phyloP scores from a whole-genome alignment of 2,888 invertebrate genomes.

The Trypoxylon attenuatum region DNA sequence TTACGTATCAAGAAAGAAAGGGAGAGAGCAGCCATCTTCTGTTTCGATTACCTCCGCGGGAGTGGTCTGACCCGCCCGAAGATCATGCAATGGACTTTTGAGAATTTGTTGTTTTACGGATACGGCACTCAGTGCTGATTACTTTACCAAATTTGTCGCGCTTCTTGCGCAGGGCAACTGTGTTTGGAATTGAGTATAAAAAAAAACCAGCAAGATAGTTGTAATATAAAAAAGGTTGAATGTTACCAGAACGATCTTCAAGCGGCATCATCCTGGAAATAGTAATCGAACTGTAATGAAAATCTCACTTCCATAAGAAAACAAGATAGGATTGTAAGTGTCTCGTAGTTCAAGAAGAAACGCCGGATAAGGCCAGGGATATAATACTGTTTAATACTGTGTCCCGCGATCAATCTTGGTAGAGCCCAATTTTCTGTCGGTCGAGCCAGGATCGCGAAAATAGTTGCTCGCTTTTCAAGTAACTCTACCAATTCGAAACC shows the following conservation, averaged over 20 bases:
- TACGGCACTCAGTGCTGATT: too few relatives aligned
- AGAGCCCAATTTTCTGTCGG: not conserved
- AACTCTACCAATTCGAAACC: not conserved
- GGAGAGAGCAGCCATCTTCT: constrained; percentile 13
- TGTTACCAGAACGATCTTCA: not conserved
- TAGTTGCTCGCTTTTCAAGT: too few relatives aligned
- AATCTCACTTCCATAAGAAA: not conserved
- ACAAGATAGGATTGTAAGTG: constrained; percentile 18
- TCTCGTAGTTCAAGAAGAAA: constrained; percentile 17
- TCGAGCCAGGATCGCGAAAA: too few relatives aligned
- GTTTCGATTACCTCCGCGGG: not conserved
- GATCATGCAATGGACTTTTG: constrained; percentile 17
- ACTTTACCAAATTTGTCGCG: too few relatives aligned
- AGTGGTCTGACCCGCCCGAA: not conserved
- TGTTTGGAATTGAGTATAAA: too few relatives aligned
- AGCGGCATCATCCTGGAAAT: not conserved
- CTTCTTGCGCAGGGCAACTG: too few relatives aligned
- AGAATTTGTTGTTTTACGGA: too few relatives aligned
- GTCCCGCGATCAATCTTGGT: not conserved
- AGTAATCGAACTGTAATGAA: not conserved
- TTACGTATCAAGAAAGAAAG: constrained; percentile 23
- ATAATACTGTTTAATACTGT: constrained; percentile 67
- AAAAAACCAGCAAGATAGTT: too few relatives aligned
- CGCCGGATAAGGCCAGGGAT: constrained; percentile 45
- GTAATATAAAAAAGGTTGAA: not conserved